Conservation (phyloP, 2,888 invertebrate genomes). For the Lapara coniferarum region DNA sequence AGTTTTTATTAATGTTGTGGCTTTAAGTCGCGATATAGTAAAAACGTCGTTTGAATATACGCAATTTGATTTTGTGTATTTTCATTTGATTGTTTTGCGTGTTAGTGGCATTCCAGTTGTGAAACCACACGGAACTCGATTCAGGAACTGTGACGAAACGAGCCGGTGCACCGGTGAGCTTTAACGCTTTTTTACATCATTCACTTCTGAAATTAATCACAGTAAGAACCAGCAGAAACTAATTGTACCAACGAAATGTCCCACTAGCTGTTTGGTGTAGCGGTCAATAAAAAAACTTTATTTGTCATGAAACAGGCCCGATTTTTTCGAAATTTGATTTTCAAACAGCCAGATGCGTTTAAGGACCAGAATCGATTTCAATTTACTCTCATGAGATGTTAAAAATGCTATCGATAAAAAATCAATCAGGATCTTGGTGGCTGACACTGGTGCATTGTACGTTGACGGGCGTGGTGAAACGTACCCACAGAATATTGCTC, state of each 20-base stretch:
- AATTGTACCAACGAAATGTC: constrained; percentile 1
- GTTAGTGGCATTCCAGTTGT: constrained; percentile 38
- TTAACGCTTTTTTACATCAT: constrained; percentile 1
- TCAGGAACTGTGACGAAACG: constrained; percentile 24
- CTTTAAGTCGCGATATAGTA: constrained; percentile 49
- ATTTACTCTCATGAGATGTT: constrained; percentile 61
- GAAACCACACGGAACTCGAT: constrained; percentile 40
- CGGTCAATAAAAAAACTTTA: constrained; percentile 2
- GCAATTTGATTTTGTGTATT: constrained; percentile 49
- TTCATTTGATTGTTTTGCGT: constrained; percentile 44
- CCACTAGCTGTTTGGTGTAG: neutral
- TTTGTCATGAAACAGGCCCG: constrained; percentile 3
- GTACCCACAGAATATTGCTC: constrained; percentile 66
- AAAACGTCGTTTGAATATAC: constrained; percentile 54
- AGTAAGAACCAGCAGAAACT: neutral
- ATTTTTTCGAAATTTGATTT: constrained; percentile 16
- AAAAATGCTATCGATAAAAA: constrained; percentile 69
- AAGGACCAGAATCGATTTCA: constrained; percentile 64
- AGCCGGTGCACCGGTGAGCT: neutral
- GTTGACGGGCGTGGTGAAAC: constrained; percentile 73
- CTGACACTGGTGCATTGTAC: constrained; percentile 75
- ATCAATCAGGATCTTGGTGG: constrained; percentile 76
- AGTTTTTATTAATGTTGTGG: constrained; percentile 62
- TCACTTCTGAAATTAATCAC: constrained; percentile 11
- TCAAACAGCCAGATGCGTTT: constrained; percentile 13